Evolutionary conservation across 2,888 invertebrate genomes (phyloP).

Genomic region (Lepidochrysops patricia): DNA sequence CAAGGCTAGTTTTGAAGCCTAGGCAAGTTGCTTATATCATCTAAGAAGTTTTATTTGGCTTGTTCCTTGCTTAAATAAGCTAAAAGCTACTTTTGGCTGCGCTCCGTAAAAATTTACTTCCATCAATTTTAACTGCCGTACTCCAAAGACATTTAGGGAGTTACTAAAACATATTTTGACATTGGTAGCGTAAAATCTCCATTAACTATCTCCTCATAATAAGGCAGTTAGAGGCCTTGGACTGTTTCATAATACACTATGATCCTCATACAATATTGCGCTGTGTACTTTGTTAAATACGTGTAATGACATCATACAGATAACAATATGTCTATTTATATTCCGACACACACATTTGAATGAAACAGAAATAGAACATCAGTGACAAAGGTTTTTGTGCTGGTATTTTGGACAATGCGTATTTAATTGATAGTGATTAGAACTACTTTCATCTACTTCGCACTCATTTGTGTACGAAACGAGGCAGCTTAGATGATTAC

Average conservation of each 20-base stretch:
- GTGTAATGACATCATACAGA: neutral
- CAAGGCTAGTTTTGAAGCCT: too few species aligned
- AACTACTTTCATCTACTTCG: neutral
- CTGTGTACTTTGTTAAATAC: slow-evolving; percentile 3
- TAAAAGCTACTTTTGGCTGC: too few species aligned
- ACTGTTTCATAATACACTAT: neutral
- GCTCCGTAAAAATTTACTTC: too few species aligned
- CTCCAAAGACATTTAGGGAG: too few species aligned
- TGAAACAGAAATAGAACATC: slow-evolving; percentile 9
- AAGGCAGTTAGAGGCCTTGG: neutral
- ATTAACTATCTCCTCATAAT: too few species aligned
- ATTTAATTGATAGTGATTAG: neutral
- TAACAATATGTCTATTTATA: slow-evolving; percentile 6
- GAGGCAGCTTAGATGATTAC: too few species aligned
- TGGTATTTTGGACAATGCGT: neutral
- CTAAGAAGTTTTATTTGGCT: too few species aligned
- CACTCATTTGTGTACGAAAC: neutral
- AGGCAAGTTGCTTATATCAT: too few species aligned
- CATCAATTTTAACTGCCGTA: neutral
- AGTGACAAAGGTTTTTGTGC: neutral
- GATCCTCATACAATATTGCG: neutral
- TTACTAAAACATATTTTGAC: too few species aligned
- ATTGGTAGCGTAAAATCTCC: too few species aligned
- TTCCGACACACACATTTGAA: neutral
- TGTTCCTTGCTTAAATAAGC: too few species aligned